phyloP scores from a whole-genome alignment of 1,140 invertebrate genomes.

The Amphibalanus amphitrite region DNA sequence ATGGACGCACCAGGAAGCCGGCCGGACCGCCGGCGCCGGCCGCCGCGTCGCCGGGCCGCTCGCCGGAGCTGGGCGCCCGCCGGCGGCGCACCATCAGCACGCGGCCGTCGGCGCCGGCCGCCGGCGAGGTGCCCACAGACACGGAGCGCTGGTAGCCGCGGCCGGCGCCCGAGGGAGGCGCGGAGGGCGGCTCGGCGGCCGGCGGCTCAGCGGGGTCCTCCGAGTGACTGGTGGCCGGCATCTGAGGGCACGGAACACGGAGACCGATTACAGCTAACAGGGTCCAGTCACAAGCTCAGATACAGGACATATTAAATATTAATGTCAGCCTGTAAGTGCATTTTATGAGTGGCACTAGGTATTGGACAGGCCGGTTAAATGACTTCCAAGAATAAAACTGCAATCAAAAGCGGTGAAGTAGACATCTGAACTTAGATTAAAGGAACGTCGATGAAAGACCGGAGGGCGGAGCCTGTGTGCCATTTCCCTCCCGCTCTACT shows the following conservation, averaged over 20 bases:
- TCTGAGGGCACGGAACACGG: too few relatives aligned
- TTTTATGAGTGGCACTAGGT: too few relatives aligned
- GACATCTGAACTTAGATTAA: too few relatives aligned
- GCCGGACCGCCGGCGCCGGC: conserved; percentile 4
- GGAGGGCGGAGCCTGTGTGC: neutral
- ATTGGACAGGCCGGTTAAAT: too few relatives aligned
- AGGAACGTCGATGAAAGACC: too few relatives aligned
- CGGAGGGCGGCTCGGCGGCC: neutral
- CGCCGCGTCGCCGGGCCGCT: neutral
- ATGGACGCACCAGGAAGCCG: conserved; percentile 6
- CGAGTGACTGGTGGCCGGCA: neutral
- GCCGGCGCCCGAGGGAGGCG: neutral
- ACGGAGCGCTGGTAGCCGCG: neutral
- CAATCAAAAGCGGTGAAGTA: too few relatives aligned
- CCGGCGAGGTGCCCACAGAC: neutral
- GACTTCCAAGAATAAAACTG: too few relatives aligned
- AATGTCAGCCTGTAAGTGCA: too few relatives aligned
- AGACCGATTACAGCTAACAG: too few relatives aligned
- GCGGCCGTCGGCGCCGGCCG: neutral
- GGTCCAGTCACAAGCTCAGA: too few relatives aligned
- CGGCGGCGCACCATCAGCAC: neutral
- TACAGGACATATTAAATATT: too few relatives aligned
- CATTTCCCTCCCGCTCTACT: neutral
- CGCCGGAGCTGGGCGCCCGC: neutral
- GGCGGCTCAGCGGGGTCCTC: neutral